Evolutionary conservation across 1,140 invertebrate genomes (phyloP).

Genomic region (Drosophila malerkotliana): DNA sequence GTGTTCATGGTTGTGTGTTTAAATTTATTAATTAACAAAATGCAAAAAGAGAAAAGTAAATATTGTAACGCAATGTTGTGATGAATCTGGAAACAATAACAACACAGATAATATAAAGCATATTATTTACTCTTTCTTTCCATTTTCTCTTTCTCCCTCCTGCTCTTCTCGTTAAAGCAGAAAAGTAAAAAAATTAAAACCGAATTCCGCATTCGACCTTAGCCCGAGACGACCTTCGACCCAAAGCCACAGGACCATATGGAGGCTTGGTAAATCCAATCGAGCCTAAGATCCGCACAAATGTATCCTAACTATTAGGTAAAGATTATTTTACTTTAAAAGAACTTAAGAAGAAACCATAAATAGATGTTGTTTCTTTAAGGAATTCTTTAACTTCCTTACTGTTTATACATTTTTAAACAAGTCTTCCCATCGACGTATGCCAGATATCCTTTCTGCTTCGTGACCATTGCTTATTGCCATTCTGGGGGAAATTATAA

Average conservation of each 20-base stretch:
- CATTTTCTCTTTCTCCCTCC: conserved; percentile 73
- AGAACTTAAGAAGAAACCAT: no score
- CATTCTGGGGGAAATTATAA: conserved; percentile 56
- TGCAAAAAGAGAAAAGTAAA: neutral
- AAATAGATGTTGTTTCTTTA: no score
- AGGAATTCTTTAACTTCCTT: no score
- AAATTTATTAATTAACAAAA: neutral
- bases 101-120: conserved; percentile 75
- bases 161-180: conserved; percentile 62
- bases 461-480: no score
- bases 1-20: neutral
- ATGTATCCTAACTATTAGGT: neutral
- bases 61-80: conserved; percentile 1
- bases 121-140: conserved; percentile 78
- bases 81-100: conserved; percentile 42
- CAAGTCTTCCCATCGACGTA: no score
- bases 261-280: conserved; percentile 35
- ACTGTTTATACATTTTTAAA: no score
- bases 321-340: neutral
- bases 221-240: conserved; percentile 55
- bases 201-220: conserved; percentile 36
- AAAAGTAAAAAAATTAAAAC: conserved; percentile 25
- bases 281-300: conserved; percentile 9
- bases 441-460: neutral
- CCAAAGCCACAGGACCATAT: conserved; percentile 52